Evolutionary conservation across 2,888 invertebrate species (phyloP), one percentile per base, ranked within the genome.

Genomic region (Rotaria macrura): DNA sequence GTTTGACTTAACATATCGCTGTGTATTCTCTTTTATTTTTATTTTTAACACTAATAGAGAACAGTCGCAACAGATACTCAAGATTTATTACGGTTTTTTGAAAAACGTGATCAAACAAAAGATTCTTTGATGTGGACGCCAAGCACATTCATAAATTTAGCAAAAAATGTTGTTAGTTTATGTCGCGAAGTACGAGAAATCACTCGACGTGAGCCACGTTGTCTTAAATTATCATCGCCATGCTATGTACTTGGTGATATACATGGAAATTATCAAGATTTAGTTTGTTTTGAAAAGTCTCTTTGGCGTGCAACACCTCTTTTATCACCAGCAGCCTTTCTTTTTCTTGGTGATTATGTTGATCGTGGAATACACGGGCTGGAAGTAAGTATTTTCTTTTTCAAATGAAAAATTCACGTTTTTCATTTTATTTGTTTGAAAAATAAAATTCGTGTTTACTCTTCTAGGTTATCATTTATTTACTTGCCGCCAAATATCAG

Each of bases 291-390:
- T 91, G 94, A 94, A 90, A 92, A 92, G 87, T 92, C 93, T 0
- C 91, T 94, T n/a, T 94, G 94, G 94, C 92, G 93, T 34, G 91
- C 93, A 87, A 94, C 94, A 0, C 92, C 93, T 0, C 91, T 93
- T 17, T 90, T 94, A 84, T 92, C 93, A 14, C 94, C 94, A 0
- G 93, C 93, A 10, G 92, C 92, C 34, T 91, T 94, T 86, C 91
- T 94, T 17, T 94, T 94, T 90, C 92, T 94, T 0, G 94, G 94
- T 0, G 94, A 94, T 91, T 94, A 93, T 90, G 94, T 94, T 43
- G 94, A 94, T 90, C 92, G 94, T 87, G 94, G 94, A 2, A 91
- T 92, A 29, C 92, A 92, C 89, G 93, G 94, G 87, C 89, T 93
- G 0, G 94, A 94, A 91, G 93, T 94, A 74, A 74, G 12, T 9